Evolutionary conservation across 2,888 invertebrate species (phyloP), one percentile per base, ranked within the genome.

Genomic region (Drosophila parthenogenetica): DNA sequence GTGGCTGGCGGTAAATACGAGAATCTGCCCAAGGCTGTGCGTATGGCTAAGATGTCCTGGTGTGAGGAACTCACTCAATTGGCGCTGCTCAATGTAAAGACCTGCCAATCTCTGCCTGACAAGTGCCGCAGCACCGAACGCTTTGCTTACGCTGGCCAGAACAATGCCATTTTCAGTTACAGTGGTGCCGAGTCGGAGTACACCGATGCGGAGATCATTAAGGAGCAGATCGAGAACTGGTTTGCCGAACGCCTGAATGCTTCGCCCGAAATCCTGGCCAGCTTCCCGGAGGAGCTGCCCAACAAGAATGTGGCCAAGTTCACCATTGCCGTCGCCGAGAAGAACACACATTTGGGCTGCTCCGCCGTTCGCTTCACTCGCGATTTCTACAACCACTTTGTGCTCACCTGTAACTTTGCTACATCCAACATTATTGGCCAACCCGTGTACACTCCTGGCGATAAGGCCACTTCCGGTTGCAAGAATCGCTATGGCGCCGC

Each of bases 41-140:
- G 83, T 5, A 87, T 86, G 88, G 86, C 86, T 10, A 81, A 88
- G 51, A 87, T 87, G 83, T 68, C 71, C 37, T 86, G 88, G 86
- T 77, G 78, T 54, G 70, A 79, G 14, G 81, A 87, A 39, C 75
- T 87, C 8, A 42, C 87, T 17, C 60, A 75, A 5, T 17, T 87
- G 55, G 88, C 87, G 1, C 42, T 66, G 0, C 60, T 70, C 5
- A 87, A 88, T 63, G 88, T 83, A 2, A 71, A 69, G 43, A 87
- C 82, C 11, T 88, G 88, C 40, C 60, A 69, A 3, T 83, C 80
- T 3, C 17, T 69, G 45, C 66, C 77, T 0, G 84, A 84, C 29
- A 79, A 79, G 25, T 87, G 87, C 32, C 84, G 82, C 64, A 79
- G 82, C 55, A 84, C 87, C 0, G 81, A 84, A 16, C 70, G 77